Evolutionary conservation across 2,797 vertebrate species (phyloP).

Genomic region (Cercopithecus mitis): DNA sequence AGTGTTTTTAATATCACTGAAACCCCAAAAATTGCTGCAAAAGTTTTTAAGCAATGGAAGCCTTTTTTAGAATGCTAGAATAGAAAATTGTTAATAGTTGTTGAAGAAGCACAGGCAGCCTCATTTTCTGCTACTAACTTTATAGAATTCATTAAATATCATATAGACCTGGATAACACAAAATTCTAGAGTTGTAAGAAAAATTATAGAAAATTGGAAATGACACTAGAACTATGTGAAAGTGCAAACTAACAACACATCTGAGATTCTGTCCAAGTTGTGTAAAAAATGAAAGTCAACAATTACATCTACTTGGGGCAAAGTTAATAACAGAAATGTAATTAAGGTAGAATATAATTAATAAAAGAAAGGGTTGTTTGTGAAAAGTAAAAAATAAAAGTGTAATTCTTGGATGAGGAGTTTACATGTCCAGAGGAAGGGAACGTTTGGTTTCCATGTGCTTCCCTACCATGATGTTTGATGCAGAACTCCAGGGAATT

Average conservation of each 20-base stretch:
- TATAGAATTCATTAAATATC: slow-evolving; percentile 5
- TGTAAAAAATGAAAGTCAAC: slow-evolving; percentile 53
- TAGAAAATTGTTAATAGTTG: neutral
- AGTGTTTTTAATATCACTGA: slow-evolving; percentile 19
- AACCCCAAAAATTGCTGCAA: neutral
- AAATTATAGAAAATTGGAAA: slow-evolving; percentile 43
- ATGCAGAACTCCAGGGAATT: neutral
- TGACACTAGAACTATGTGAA: slow-evolving; percentile 42
- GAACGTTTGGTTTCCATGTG: neutral
- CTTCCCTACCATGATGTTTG: neutral
- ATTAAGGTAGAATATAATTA: slow-evolving; percentile 49
- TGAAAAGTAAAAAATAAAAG: slow-evolving; percentile 34
- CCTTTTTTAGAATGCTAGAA: slow-evolving; percentile 4
- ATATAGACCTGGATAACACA: neutral
- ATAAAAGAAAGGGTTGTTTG: slow-evolving; percentile 57
- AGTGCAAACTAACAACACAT: slow-evolving; percentile 49
- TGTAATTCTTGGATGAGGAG: slow-evolving; percentile 12
- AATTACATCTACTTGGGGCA: slow-evolving; percentile 29
- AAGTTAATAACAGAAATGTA: slow-evolving; percentile 64
- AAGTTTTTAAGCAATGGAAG: neutral
- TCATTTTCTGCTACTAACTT: neutral
- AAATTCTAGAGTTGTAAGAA: slow-evolving; percentile 34
- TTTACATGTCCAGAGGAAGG: neutral
- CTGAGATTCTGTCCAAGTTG: slow-evolving; percentile 33
- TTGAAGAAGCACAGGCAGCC: neutral